Evolutionary conservation across 2,797 vertebrate species (phyloP).

Genomic region (Trichosurus vulpecula): DNA sequence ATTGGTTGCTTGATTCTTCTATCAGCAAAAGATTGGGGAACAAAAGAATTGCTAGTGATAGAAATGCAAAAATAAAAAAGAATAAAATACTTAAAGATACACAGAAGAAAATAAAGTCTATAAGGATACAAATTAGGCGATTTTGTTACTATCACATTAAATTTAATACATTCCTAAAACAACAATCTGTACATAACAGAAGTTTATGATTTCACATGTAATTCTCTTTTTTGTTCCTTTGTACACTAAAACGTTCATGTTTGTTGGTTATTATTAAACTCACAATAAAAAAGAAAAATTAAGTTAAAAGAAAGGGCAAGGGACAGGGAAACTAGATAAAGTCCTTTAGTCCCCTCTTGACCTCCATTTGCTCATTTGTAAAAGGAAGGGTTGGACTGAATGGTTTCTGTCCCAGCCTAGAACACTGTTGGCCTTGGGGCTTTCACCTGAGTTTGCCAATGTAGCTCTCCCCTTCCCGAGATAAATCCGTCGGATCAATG

Average conservation of each 20-base stretch:
- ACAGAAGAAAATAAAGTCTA: background rate
- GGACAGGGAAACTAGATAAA: background rate
- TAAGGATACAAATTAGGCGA: background rate
- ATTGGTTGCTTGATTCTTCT: background rate
- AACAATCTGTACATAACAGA: background rate
- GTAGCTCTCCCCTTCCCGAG: constrained; percentile 95
- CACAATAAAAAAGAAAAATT: background rate
- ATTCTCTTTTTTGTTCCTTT: background rate
- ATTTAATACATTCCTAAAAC: background rate
- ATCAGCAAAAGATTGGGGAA: background rate
- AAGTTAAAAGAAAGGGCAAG: background rate
- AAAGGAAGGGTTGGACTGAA: background rate
- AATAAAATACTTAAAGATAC: background rate
- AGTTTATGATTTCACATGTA: background rate
- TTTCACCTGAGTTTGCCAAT: constrained; percentile 96
- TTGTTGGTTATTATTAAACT: background rate
- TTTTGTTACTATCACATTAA: background rate
- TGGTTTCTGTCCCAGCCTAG: background rate
- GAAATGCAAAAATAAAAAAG: background rate
- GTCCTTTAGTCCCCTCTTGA: background rate
- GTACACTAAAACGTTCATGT: background rate
- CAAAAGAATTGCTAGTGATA: background rate
- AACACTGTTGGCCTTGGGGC: background rate
- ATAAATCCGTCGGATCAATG: constrained; percentile 94
- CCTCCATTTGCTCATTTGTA: background rate